Base-by-base conservation (phyloP, 2,888 invertebrate species). In the Augochlorella aurata region DNA sequence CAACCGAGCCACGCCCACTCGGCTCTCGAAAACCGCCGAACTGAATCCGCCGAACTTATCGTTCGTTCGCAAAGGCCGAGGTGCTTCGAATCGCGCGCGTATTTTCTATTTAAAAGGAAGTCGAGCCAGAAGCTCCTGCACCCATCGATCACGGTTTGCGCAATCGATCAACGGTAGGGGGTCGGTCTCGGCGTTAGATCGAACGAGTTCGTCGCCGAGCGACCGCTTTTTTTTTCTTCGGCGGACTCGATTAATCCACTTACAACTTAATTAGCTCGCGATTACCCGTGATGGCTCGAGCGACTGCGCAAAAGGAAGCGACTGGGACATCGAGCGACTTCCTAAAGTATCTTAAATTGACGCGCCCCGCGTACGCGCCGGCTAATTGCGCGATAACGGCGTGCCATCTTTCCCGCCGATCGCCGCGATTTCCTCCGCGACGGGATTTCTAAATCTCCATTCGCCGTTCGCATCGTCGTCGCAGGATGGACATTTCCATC, bases 171-270 rank as follows among this genome's bases (percentile, higher is more conserved):
- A 24, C 21, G 16, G 16, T 14, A 9, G 47, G 24, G 21, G 61
- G n/a, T 70, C 65, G 50, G 29, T 1, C 66, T 16, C 16, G 14
- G n/a, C 52, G 72, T 82, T 82, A 76, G 82, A 77, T 77, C 73
- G 29, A 81, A 70, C 77, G 65, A 67, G 71, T 67, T 74, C 50
- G 80, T 80, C 73, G 38, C 14, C 29, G 70, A 16, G 14, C 54
- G 49, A 52, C 58, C 18, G 47, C 58, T 49, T 54, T 50, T 76
- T 82, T 77, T 81, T 70, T 44, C 58, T 63, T 38, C 38, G 45
- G 38, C 63, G 18, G 77, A 73, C 47, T 76, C 81, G 83, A 85
- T 87, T 87, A 82, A 87, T 87, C 85, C 87, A 84, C 80, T 87
- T 87, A 87, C 69, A 71, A 74, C 67, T 82, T 87, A 78, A 85